These are phyloP conservation scores for Coelopa pilipes DNA, from an alignment of 2,888 invertebrate species.

Conservation along the genomic window DNA sequence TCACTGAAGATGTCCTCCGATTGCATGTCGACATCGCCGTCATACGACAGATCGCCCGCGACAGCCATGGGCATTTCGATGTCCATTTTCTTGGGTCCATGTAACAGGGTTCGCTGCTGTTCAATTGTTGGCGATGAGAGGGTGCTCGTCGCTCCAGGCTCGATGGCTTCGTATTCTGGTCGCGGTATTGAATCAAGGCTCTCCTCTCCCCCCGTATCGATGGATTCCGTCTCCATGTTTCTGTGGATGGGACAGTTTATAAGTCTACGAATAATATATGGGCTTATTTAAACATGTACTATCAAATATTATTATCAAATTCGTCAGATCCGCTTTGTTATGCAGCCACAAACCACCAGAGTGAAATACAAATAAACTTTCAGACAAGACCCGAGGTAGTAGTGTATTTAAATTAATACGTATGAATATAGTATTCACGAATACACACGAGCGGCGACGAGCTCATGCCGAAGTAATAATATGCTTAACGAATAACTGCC, in stretches of 20 bases:
- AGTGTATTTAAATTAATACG: conserved; percentile 10
- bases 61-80: not conserved
- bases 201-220: conserved; percentile 45
- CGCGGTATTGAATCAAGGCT: conserved; percentile 58
- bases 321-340: not conserved
- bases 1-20: conserved; percentile 7
- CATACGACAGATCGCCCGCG: not conserved
- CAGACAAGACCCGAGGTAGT: not conserved
- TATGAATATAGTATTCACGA: conserved; percentile 14
- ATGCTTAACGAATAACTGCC: conserved; percentile 11
- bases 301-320: not conserved
- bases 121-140: not conserved
- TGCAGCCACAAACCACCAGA: no score
- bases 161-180: conserved; percentile 53
- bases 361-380: not conserved
- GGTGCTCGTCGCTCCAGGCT: conserved; percentile 10
- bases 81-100: not conserved
- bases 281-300: not conserved
- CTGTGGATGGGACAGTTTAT: not conserved
- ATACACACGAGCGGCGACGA: conserved; percentile 17
- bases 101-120: conserved; percentile 15
- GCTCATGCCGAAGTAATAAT: conserved; percentile 21
- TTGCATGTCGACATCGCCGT: conserved; percentile 32
- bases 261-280: conserved; percentile 3
- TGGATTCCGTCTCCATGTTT: conserved; percentile 34